Evolutionary conservation across 64 coral and sea anemone species (phyloP).

Genomic region (Catalaphyllia jardinei): DNA sequence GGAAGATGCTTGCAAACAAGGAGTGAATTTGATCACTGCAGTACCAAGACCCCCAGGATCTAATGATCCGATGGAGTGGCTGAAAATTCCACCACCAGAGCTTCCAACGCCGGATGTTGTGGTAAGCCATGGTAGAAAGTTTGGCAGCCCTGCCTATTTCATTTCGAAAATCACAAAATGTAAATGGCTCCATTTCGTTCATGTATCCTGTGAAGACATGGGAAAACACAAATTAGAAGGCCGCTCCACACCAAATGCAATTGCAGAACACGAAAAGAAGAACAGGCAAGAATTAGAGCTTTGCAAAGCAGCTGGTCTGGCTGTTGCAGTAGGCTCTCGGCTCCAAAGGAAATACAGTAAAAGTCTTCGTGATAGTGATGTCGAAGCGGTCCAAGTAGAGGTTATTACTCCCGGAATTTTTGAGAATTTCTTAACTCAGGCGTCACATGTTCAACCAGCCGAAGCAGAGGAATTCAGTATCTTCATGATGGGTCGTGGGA

Average conservation of each 20-base stretch:
- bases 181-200: neutral
- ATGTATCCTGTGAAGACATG: neutral
- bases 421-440: too few species aligned
- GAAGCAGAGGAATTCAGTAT: neutral
- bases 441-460: too few species aligned
- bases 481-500: neutral
- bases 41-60: too few species aligned
- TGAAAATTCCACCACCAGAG: neutral
- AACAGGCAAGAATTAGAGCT: neutral
- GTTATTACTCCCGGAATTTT: conserved; percentile 9
- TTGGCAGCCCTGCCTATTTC: neutral
- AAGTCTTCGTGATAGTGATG: neutral
- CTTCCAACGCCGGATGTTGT: neutral
- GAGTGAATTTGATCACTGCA: too few species aligned
- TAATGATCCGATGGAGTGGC: too few species aligned
- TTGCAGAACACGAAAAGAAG: neutral
- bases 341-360: neutral
- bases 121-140: neutral
- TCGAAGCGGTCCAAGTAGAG: neutral
- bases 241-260: neutral
- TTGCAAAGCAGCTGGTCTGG: neutral
- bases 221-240: neutral
- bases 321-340: neutral
- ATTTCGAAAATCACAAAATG: neutral
- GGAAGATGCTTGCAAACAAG: too few species aligned